Conservation (phyloP, 2,113 vertebrate species). For the Acanthochromis polyacanthus region DNA sequence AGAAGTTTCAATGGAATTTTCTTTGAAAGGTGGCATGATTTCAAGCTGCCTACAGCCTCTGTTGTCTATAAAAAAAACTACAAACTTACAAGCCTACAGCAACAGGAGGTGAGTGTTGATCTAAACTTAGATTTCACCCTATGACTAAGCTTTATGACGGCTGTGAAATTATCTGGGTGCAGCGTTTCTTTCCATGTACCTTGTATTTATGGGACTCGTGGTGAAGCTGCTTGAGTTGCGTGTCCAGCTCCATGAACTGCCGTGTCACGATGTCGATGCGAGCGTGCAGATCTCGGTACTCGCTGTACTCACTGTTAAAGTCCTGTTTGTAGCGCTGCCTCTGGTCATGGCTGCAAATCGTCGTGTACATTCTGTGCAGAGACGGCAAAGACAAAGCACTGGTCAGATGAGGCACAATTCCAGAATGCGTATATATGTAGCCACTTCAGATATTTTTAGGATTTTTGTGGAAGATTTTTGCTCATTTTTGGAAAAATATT, state of each 20-base stretch:
- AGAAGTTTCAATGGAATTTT: neutral
- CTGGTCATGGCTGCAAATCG: slow-evolving; percentile 87
- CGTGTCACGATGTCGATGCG: slow-evolving; percentile 90
- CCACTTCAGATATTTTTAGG: too few species aligned
- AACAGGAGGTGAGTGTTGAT: too few species aligned
- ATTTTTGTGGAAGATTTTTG: too few species aligned
- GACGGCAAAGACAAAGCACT: neutral
- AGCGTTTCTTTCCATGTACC: slow-evolving; percentile 73
- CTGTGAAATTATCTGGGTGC: too few species aligned
- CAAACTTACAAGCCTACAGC: neutral
- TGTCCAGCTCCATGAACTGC: slow-evolving; percentile 91
- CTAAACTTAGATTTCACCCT: too few species aligned
- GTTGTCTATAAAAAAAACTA: too few species aligned
- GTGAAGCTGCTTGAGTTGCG: slow-evolving; percentile 88
- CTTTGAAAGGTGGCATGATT: neutral
- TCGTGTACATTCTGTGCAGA: slow-evolving; percentile 86
- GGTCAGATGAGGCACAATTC: neutral
- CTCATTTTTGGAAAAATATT: too few species aligned
- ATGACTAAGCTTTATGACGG: too few species aligned
- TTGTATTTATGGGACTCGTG: slow-evolving; percentile 91
- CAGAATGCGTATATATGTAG: too few species aligned
- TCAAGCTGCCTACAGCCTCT: neutral
- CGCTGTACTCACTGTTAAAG: slow-evolving; percentile 92
- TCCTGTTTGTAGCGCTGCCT: slow-evolving; percentile 94
- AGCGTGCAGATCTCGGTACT: slow-evolving; percentile 92